Evolutionary conservation across 1,140 invertebrate genomes (phyloP).

Genomic region (Planococcus citri): DNA sequence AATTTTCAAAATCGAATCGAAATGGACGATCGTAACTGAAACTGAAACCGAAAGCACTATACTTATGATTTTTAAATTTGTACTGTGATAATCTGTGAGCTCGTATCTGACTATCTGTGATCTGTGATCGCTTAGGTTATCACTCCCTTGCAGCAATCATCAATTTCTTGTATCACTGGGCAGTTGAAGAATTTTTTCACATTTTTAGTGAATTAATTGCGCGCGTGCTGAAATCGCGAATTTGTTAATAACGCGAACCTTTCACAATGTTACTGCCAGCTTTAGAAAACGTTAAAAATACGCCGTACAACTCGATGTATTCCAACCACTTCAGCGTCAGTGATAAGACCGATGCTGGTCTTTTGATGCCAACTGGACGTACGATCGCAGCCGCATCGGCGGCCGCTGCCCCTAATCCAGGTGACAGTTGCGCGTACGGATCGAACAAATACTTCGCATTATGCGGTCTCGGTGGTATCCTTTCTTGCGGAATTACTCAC

Average conservation of each 20-base stretch:
- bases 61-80: no score
- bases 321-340: background rate
- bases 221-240: background rate
- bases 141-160: no score
- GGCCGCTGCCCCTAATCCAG: slow-evolving; percentile 31
- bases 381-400: slow-evolving; percentile 42
- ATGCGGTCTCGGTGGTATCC: slow-evolving; percentile 61
- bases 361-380: slow-evolving; percentile 1
- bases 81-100: no score
- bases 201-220: background rate
- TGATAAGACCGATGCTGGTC: background rate
- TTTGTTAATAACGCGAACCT: background rate
- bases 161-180: background rate
- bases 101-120: no score
- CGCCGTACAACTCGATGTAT: background rate
- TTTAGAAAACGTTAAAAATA: background rate
- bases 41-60: no score
- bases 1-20: no score
- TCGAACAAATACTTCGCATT: slow-evolving; percentile 58
- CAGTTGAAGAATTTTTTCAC: background rate
- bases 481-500: slow-evolving; percentile 62
- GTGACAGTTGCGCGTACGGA: slow-evolving; percentile 49
- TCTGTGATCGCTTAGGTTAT: no score
- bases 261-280: background rate
- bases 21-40: no score